Conservation (phyloP, 2,888 invertebrate genomes). For the Gymnoscelis rufifasciata region DNA sequence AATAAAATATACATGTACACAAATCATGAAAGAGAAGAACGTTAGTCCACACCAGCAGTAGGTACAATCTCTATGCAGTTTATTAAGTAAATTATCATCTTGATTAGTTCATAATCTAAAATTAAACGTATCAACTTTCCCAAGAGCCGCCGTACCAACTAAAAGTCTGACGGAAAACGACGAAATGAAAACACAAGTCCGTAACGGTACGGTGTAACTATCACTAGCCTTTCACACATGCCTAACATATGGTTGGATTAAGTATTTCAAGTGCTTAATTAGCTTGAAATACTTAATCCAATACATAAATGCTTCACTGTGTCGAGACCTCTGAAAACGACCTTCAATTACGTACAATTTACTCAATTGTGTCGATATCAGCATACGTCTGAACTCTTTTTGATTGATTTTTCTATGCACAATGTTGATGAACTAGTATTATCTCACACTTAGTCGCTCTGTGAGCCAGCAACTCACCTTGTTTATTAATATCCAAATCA, state of each 20-base stretch:
- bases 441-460: neutral
- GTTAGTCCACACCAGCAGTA: no score
- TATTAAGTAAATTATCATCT: no score
- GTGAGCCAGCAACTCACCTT: slow-evolving; percentile 47
- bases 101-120: neutral
- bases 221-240: slow-evolving; percentile 59
- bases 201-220: slow-evolving; percentile 59
- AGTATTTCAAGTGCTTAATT: slow-evolving; percentile 43
- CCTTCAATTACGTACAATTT: slow-evolving; percentile 51
- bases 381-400: slow-evolving; percentile 49
- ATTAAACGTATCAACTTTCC: slow-evolving; percentile 31
- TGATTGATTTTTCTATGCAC: slow-evolving; percentile 50
- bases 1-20: no score
- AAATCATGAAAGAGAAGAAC: no score
- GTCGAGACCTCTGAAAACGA: slow-evolving; percentile 46
- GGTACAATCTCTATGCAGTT: no score
- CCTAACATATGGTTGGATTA: slow-evolving; percentile 67
- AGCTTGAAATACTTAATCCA: no score
- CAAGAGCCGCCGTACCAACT: slow-evolving; percentile 33
- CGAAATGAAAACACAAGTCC: slow-evolving; percentile 38
- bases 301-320: slow-evolving; percentile 37
- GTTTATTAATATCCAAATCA: slow-evolving; percentile 55
- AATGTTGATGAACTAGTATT: slow-evolving; percentile 20
- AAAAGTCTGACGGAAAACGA: slow-evolving; percentile 33
- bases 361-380: slow-evolving; percentile 55